These are phyloP conservation scores for Nycteola revayana DNA, from an alignment of 2,888 invertebrate species.

Conservation along the genomic window DNA sequence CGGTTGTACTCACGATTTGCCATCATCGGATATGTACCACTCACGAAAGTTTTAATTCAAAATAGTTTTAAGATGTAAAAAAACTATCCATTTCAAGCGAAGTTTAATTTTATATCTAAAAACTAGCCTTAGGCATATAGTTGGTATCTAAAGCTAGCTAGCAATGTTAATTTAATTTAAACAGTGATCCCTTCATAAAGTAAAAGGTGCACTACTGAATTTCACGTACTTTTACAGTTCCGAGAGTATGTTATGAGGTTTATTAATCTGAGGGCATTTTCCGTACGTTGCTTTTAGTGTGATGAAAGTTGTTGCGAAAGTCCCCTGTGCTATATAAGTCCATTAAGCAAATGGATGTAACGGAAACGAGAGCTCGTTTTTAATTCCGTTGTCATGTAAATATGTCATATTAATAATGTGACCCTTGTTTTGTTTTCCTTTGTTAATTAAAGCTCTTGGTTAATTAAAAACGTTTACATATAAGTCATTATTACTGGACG, in stretches of 20 bases:
- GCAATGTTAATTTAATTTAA: background rate
- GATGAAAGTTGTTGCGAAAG: constrained; percentile 73
- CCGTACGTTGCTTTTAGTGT: constrained; percentile 77
- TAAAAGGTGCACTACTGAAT: constrained; percentile 13
- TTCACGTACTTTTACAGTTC: constrained; percentile 31
- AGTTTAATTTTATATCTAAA: too few species aligned
- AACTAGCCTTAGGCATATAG: too few species aligned
- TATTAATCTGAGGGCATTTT: constrained; percentile 76
- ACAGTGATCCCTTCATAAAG: constrained; percentile 11
- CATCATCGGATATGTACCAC: too few species aligned
- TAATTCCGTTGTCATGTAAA: constrained; percentile 74
- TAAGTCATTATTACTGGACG: constrained; percentile 21
- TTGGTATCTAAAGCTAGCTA: too few species aligned
- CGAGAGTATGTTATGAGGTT: constrained; percentile 64
- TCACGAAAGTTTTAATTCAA: too few species aligned
- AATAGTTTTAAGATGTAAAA: too few species aligned
- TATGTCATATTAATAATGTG: constrained; percentile 61
- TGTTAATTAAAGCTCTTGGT: constrained; percentile 50
- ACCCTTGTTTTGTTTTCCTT: constrained; percentile 49
- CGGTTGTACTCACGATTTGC: too few species aligned
- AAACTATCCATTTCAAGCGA: too few species aligned
- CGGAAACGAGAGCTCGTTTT: constrained; percentile 74
- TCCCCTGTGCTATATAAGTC: constrained; percentile 75
- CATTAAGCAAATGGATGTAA: constrained; percentile 77
- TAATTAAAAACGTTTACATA: constrained; percentile 34